phyloP scores from a whole-genome alignment of 1,140 invertebrate genomes.

The Bombus soroeensis region DNA sequence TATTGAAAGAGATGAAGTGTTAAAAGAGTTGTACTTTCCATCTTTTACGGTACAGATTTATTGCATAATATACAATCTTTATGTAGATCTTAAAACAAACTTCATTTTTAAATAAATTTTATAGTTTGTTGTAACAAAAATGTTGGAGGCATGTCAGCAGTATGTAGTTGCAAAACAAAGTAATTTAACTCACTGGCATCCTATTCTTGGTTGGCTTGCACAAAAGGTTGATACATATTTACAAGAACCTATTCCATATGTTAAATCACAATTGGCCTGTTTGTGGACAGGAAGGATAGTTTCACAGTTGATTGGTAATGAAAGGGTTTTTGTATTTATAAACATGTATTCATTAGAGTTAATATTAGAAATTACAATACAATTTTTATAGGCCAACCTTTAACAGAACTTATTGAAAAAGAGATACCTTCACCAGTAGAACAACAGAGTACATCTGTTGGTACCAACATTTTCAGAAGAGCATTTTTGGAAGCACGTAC shows the following conservation, averaged over 20 bases:
- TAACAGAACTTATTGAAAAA: slow-evolving; percentile 82
- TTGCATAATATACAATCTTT: background rate
- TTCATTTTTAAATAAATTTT: slow-evolving; percentile 43
- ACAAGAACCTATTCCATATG: slow-evolving; percentile 91
- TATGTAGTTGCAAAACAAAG: slow-evolving; percentile 94
- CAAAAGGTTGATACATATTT: slow-evolving; percentile 92
- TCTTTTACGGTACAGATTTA: slow-evolving; percentile 86
- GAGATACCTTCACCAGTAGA: slow-evolving; percentile 76
- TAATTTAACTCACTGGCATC: slow-evolving; percentile 98
- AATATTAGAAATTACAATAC: background rate
- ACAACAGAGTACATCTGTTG: slow-evolving; percentile 78
- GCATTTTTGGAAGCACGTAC: slow-evolving; percentile 82
- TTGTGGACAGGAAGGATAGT: slow-evolving; percentile 92
- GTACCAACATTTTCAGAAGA: slow-evolving; percentile 81
- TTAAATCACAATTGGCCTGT: slow-evolving; percentile 92
- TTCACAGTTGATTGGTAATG: slow-evolving; percentile 78
- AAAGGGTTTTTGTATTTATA: background rate
- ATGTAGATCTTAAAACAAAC: background rate
- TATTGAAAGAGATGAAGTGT: slow-evolving; percentile 86
- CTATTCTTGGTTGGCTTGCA: slow-evolving; percentile 98
- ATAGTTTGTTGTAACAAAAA: slow-evolving; percentile 90
- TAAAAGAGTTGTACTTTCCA: slow-evolving; percentile 86
- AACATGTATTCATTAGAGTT: background rate
- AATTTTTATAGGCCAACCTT: slow-evolving; percentile 77
- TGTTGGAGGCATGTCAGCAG: slow-evolving; percentile 92